Evolutionary conservation across 2,113 vertebrate species (phyloP).

Genomic region (Gymnorhina tibicen): DNA sequence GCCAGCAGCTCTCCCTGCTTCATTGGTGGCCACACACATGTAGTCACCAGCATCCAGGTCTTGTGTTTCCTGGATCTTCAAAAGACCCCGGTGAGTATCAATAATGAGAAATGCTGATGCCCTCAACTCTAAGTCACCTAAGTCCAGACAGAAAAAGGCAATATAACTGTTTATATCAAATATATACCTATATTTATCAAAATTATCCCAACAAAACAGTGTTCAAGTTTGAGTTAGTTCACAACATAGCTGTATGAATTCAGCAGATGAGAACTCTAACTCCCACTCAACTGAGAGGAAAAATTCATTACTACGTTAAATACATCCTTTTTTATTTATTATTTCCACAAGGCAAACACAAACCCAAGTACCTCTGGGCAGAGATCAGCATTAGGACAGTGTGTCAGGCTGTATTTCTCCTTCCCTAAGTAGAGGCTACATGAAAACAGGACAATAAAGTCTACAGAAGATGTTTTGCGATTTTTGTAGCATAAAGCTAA

Average conservation of each 20-base stretch:
- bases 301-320: neutral
- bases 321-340: neutral
- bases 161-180: neutral
- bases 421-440: neutral
- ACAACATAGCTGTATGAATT: neutral
- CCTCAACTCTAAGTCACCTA: constrained; percentile 84
- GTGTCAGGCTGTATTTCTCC: neutral
- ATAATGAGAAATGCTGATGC: constrained; percentile 77
- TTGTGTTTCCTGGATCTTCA: constrained; percentile 86
- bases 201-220: neutral
- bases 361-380: neutral
- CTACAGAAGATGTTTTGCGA: neutral
- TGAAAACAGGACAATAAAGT: neutral
- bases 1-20: constrained; percentile 84
- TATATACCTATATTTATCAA: neutral
- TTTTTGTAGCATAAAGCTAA: neutral
- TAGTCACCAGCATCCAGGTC: constrained; percentile 90
- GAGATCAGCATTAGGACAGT: neutral
- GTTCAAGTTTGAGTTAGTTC: neutral
- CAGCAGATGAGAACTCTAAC: neutral
- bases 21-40: constrained; percentile 85
- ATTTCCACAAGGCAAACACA: neutral
- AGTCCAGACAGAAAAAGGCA: neutral
- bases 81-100: constrained; percentile 73
- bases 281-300: neutral